phyloP scores from a whole-genome alignment of 1,140 invertebrate genomes.

The Chrysoperla carnea region DNA sequence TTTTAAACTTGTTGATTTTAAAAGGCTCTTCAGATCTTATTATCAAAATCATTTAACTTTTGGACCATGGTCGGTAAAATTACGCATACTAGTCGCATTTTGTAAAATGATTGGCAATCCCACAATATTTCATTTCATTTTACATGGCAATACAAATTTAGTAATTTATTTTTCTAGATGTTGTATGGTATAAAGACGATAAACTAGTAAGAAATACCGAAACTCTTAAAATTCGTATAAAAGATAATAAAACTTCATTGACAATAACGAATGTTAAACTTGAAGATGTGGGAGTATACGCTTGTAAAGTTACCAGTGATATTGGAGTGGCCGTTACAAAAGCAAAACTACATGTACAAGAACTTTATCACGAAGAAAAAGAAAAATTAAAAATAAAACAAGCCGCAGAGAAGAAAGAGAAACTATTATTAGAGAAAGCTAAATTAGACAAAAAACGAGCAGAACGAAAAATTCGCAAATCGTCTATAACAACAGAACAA shows the following conservation, averaged over 20 bases:
- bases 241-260: constrained; percentile 54
- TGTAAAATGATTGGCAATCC: too few species aligned
- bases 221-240: constrained; percentile 48
- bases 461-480: constrained; percentile 18
- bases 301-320: constrained; percentile 69
- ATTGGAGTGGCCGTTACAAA: constrained; percentile 64
- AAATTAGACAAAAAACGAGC: constrained; percentile 28
- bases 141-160: too few species aligned
- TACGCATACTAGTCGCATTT: too few species aligned
- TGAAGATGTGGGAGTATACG: constrained; percentile 65
- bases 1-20: too few species aligned
- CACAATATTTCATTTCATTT: too few species aligned
- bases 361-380: constrained; percentile 21
- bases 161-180: constrained; percentile 36
- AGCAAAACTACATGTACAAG: constrained; percentile 51
- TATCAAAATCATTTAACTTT: too few species aligned
- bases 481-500: constrained; percentile 19
- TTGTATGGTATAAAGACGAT: constrained; percentile 81
- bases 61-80: too few species aligned
- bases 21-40: too few species aligned
- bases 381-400: constrained; percentile 21
- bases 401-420: constrained; percentile 34
- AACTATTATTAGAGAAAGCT: constrained; percentile 29
- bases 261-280: constrained; percentile 47
- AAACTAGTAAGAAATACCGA: constrained; percentile 55